A percentile compares a stretch with the other conserved stretches of the same genome.
Conservation (phyloP, 1,140 invertebrate genomes). For the Daktulosphaira vitifoliae region DNA sequence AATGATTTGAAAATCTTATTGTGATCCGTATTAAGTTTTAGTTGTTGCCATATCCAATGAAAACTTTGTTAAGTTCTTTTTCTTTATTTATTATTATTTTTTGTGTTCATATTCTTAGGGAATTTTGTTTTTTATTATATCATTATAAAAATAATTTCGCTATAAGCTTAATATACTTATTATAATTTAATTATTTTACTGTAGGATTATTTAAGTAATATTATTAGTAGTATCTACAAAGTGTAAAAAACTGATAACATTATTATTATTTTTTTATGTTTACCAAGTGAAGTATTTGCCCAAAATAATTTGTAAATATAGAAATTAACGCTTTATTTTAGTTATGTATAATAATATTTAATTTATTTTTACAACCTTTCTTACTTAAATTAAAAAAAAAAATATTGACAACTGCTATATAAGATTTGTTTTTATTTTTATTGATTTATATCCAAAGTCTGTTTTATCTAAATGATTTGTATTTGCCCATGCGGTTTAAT, state of each 20-base stretch:
- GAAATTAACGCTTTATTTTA: conserved; percentile 13
- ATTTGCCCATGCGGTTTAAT: too few relatives aligned
- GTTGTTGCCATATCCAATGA: not conserved
- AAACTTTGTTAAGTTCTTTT: not conserved
- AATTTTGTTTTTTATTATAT: conserved; percentile 3
- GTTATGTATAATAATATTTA: conserved; percentile 2
- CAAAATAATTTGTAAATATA: conserved; percentile 1
- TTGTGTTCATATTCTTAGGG: conserved; percentile 14
- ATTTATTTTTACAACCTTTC: conserved; percentile 22
- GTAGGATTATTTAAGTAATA: too few relatives aligned
- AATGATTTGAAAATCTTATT: too few relatives aligned
- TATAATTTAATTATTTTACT: too few relatives aligned
- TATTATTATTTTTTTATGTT: not conserved
- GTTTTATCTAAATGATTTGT: too few relatives aligned
- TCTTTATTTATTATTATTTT: not conserved
- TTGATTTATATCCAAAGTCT: not conserved
- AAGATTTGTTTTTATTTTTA: not conserved
- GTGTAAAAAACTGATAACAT: not conserved
- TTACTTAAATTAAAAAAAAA: conserved; percentile 4
- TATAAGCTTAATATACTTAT: too few relatives aligned
- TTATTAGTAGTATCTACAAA: not conserved
- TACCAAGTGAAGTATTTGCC: conserved; percentile 27
- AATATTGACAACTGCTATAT: conserved; percentile 3
- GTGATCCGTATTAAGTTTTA: conserved; percentile 10
- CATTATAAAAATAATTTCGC: too few relatives aligned